Base-by-base conservation (phyloP, 1,140 invertebrate genomes). In the Drosophila prosaltans region DNA sequence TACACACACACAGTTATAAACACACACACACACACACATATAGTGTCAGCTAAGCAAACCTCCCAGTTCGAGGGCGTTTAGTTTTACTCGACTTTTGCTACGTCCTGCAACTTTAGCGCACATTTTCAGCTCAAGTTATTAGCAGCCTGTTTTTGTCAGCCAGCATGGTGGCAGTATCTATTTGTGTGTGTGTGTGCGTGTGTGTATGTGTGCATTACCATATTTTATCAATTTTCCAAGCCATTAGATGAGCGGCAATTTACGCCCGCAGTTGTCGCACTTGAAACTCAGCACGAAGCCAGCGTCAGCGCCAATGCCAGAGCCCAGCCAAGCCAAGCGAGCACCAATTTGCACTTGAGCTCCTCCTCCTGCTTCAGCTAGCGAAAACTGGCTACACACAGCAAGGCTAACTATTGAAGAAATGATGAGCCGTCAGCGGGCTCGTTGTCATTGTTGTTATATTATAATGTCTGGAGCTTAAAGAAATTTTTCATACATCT, bases 191-290 rank as follows among this genome's bases (percentile, higher is more conserved):
- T 69, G 62, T 78, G 64, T 75, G 62, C 51, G 61, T 69, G 39
- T 70, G 36, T 63, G 51, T 68, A 16, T 51, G 84, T 89, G 72
- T 89, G 84, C 80, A 89, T 89, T 89, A 89, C 85, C 85, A 89
- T 90, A 90, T 90, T 90, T 90, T 90, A 90, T 90, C 86, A 90
- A 90, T 90, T 90, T 90, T 90, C 86, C 86, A 74, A 90, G 74
- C 86, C 86, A 90, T 90, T 90, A 90, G 81, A 82, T 89, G 81
- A 90, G 69, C 86, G 86, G 79, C 86, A 90, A 90, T 90, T 90
- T 89, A 80, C 80, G 73, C 85, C 84, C 74, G 69, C 86, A 90
- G 84, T 90, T 67, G 74, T 90, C 72, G 74, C 81, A 90, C 85
- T 90, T 90, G 86, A 90, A 90, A 85, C 81, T 21, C 45, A 51